These are phyloP conservation scores for Cyclina sinensis DNA, from an alignment of 1,140 invertebrate genomes.

Conservation along the genomic window DNA sequence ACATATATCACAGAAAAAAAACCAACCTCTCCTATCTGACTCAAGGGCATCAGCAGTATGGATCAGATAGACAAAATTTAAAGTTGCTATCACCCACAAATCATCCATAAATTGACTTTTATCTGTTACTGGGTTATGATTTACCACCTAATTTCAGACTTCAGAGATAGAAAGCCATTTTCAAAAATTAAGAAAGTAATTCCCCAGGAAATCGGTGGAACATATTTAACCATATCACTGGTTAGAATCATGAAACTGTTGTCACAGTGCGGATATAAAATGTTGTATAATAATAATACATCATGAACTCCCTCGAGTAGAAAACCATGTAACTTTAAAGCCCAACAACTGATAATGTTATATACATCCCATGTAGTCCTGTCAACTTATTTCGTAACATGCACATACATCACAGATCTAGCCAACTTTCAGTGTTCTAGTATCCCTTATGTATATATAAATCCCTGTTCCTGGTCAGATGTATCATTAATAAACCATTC, in stretches of 20 bases:
- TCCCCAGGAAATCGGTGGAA: conserved; percentile 1
- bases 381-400: background rate
- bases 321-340: background rate
- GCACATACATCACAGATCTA: background rate
- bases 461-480: background rate
- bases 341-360: background rate
- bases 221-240: conserved; percentile 6
- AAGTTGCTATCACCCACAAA: conserved; percentile 14
- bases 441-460: background rate
- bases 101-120: conserved; percentile 54
- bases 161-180: background rate
- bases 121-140: conserved; percentile 13
- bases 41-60: background rate
- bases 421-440: background rate
- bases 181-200: background rate
- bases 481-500: background rate
- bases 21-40: conserved; percentile 9
- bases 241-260: background rate
- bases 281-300: background rate
- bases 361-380: background rate
- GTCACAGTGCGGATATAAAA: background rate
- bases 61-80: conserved; percentile 34
- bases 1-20: background rate
- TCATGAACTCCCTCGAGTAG: background rate
- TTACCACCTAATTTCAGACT: conserved; percentile 37